Conservation (phyloP, 1,140 invertebrate species). For the Cherax destructor region DNA sequence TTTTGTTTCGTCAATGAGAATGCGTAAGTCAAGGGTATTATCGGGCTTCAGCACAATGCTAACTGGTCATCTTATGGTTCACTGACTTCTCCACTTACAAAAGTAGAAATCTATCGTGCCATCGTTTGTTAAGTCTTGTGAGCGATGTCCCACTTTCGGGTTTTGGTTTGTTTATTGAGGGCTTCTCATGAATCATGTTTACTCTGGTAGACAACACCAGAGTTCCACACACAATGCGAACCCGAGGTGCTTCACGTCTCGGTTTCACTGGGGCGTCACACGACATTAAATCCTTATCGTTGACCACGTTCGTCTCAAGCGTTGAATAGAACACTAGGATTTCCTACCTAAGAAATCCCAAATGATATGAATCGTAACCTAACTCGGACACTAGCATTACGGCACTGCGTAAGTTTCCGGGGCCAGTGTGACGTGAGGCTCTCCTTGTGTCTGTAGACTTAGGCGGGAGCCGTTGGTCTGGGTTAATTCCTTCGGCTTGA, state of each 20-base stretch:
- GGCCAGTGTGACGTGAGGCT: not conserved
- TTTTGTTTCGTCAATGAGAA: no score
- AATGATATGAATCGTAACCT: not conserved
- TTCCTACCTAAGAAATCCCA: not conserved
- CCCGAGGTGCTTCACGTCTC: not conserved
- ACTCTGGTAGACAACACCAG: no score
- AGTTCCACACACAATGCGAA: no score
- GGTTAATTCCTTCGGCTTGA: not conserved
- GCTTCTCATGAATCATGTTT: not conserved
- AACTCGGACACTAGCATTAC: not conserved
- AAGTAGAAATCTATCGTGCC: no score
- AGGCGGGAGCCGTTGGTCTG: not conserved
- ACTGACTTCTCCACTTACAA: no score
- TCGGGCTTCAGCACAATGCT: no score
- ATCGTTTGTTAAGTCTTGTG: not conserved
- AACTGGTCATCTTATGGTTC: no score
- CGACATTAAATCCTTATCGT: not conserved
- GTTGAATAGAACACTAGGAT: not conserved
- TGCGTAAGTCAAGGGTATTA: no score
- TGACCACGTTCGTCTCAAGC: not conserved
- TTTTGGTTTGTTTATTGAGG: not conserved
- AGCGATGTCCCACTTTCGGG: not conserved
- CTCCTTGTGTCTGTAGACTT: not conserved
- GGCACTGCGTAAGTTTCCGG: not conserved
- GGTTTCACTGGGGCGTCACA: no score